phyloP scores from a whole-genome alignment of 2,888 invertebrate species.

The Monochamus alternatus region DNA sequence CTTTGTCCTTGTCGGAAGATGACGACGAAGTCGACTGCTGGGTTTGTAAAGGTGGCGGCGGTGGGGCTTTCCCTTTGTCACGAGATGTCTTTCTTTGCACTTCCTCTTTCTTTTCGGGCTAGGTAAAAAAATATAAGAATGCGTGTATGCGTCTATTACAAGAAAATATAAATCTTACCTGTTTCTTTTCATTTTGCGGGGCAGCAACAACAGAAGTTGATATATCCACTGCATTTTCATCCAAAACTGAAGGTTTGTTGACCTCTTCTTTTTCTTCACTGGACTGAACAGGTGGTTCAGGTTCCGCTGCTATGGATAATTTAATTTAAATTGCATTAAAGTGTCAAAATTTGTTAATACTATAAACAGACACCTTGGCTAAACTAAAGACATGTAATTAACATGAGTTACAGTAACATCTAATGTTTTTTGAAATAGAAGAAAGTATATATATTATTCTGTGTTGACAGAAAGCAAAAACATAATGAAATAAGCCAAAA shows the following conservation, averaged over 20 bases:
- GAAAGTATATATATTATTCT: too few species aligned
- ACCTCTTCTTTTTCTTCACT: conserved; percentile 44
- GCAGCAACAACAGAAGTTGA: conserved; percentile 38
- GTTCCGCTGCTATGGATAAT: conserved; percentile 68
- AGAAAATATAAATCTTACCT: conserved; percentile 43
- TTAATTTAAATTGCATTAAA: neutral
- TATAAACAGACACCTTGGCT: too few species aligned
- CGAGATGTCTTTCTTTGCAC: conserved; percentile 73
- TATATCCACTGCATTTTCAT: conserved; percentile 39
- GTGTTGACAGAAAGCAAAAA: too few species aligned
- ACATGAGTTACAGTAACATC: too few species aligned
- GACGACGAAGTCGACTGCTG: conserved; percentile 53
- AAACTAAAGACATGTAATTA: too few species aligned
- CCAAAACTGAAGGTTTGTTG: conserved; percentile 41
- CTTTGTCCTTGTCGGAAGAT: conserved; percentile 51
- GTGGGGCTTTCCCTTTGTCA: conserved; percentile 68
- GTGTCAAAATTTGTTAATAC: too few species aligned
- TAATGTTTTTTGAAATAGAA: too few species aligned
- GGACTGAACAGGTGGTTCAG: conserved; percentile 62
- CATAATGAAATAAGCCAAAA: too few species aligned
- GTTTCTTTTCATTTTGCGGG: conserved; percentile 56
- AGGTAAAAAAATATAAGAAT: neutral
- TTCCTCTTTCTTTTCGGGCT: conserved; percentile 81
- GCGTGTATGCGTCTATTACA: neutral
- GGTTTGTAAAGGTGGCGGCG: conserved; percentile 71